A percentile compares a stretch with the other conserved stretches of the same genome.
Evolutionary conservation across 1,140 invertebrate genomes (phyloP).

Genomic region (Heterodera carotae): DNA sequence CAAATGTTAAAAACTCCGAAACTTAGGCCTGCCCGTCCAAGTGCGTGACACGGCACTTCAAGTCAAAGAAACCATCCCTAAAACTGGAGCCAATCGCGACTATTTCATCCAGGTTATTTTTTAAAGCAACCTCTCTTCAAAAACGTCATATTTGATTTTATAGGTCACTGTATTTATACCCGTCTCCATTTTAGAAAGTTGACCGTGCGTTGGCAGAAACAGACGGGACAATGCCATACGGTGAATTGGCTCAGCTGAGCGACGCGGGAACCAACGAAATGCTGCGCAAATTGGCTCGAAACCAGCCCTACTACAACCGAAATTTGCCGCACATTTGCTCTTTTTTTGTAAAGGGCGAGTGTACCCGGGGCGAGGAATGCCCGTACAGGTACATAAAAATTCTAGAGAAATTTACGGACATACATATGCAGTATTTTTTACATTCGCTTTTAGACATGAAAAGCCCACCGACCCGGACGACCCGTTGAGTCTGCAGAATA

Average conservation of each 20-base stretch:
- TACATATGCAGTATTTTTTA: too few relatives aligned
- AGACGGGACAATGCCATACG: slow-evolving; percentile 68
- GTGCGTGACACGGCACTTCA: slow-evolving; percentile 88
- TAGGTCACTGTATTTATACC: too few relatives aligned
- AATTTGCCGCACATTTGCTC: slow-evolving; percentile 99
- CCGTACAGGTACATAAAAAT: slow-evolving; percentile 75
- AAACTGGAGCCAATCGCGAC: slow-evolving; percentile 97
- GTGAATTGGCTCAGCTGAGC: slow-evolving; percentile 67
- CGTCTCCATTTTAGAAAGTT: slow-evolving; percentile 75
- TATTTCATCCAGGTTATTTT: slow-evolving; percentile 76
- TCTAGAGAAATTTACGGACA: too few relatives aligned
- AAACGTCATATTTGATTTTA: not conserved
- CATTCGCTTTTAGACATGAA: slow-evolving; percentile 76
- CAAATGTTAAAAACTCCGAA: slow-evolving; percentile 21
- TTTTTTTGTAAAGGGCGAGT: slow-evolving; percentile 99
- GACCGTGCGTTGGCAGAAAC: slow-evolving; percentile 75
- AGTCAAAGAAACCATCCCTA: slow-evolving; percentile 80
- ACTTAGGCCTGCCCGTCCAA: slow-evolving; percentile 71
- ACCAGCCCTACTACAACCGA: slow-evolving; percentile 95
- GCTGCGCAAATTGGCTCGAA: slow-evolving; percentile 88
- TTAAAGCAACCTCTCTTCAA: too few relatives aligned
- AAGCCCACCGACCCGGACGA: slow-evolving; percentile 99
- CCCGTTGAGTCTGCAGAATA: slow-evolving; percentile 97
- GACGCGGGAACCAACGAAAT: slow-evolving; percentile 75
- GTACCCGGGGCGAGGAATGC: slow-evolving; percentile 97